phyloP scores from a whole-genome alignment of 2,888 invertebrate genomes.

The Pseudococcus viburni region DNA sequence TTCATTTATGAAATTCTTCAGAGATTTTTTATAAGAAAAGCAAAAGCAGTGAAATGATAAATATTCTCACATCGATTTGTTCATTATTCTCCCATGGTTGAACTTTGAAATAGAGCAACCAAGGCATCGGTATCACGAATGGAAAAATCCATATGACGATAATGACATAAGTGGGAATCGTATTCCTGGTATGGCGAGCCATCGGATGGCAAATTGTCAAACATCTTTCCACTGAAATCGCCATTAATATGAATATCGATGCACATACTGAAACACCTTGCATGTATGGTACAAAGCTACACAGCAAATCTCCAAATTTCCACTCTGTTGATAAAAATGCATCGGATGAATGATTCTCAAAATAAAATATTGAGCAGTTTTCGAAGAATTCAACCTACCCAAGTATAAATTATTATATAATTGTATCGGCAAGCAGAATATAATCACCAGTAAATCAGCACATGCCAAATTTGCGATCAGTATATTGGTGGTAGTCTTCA shows the following conservation, averaged over 20 bases:
- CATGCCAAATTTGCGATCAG: background rate
- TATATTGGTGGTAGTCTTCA: background rate
- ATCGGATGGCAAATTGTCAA: constrained; percentile 73
- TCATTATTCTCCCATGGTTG: constrained; percentile 71
- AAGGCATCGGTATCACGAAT: constrained; percentile 73
- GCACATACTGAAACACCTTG: constrained; percentile 76
- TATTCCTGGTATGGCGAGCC: constrained; percentile 72
- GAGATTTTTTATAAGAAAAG: background rate
- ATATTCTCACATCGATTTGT: constrained; percentile 70
- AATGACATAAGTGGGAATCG: constrained; percentile 72
- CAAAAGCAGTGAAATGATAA: background rate
- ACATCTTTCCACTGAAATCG: constrained; percentile 75
- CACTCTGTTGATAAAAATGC: constrained; percentile 72
- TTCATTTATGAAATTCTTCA: too few species aligned
- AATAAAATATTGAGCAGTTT: background rate
- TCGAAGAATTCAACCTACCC: background rate
- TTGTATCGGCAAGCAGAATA: background rate
- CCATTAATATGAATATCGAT: constrained; percentile 75
- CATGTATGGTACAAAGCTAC: constrained; percentile 75
- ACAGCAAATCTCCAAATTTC: constrained; percentile 75
- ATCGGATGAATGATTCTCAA: background rate
- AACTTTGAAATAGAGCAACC: constrained; percentile 73
- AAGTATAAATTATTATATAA: background rate
- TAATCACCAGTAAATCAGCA: background rate
- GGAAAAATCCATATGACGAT: constrained; percentile 73